Conservation (phyloP, 37 sponge, comb jelly and placozoan genomes). For the Haliclona indistincta region DNA sequence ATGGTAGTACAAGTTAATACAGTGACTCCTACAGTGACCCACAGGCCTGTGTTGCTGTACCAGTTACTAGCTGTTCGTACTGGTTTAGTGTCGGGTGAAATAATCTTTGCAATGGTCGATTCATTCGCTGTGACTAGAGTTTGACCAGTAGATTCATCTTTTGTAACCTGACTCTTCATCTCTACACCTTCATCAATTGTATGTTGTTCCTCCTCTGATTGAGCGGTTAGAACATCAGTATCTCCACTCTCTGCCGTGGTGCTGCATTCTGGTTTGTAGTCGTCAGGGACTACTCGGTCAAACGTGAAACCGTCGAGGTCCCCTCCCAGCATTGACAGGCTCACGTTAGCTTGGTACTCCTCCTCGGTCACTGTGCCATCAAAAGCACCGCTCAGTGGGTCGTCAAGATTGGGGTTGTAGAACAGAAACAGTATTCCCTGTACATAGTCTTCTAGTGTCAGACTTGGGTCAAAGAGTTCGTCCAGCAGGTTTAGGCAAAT, state of each 20-base stretch:
- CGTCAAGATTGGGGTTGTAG: conserved; percentile 69
- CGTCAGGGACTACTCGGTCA: conserved; percentile 20
- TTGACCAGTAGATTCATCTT: too few species aligned
- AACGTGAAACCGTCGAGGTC: conserved; percentile 29
- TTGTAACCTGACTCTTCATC: too few species aligned
- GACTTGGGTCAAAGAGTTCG: conserved; percentile 49
- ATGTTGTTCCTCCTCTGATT: too few species aligned
- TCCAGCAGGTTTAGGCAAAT: conserved; percentile 70
- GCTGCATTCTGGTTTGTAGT: neutral
- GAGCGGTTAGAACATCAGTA: neutral
- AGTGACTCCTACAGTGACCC: too few species aligned
- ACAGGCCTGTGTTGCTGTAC: too few species aligned
- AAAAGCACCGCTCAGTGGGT: conserved; percentile 64
- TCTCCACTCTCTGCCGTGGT: neutral
- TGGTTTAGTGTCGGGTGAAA: too few species aligned
- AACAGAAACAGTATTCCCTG: conserved; percentile 78
- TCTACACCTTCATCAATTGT: too few species aligned
- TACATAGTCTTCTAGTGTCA: conserved; percentile 72
- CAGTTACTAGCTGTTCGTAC: too few species aligned
- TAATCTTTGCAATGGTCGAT: too few species aligned
- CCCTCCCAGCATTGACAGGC: conserved; percentile 35
- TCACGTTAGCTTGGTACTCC: conserved; percentile 39
- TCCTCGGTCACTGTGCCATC: conserved; percentile 15
- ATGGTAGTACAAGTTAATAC: too few species aligned
- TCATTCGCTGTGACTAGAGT: too few species aligned